Base-by-base conservation (phyloP, 2,888 invertebrate species). In the Diarsia rubi region DNA sequence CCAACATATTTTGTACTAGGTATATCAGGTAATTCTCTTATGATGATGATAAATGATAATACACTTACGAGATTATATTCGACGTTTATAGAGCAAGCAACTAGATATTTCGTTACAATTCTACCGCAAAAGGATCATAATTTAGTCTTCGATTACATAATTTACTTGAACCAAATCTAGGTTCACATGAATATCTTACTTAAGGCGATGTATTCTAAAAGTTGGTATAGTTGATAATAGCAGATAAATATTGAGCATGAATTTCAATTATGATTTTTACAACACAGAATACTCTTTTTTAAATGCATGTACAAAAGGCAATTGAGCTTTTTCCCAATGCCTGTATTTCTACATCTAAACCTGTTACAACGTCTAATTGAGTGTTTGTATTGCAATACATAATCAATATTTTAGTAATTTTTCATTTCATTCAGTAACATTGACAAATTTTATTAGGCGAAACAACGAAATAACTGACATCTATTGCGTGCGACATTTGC, bases 141-240 rank as follows among this genome's bases (percentile, higher is more conserved):
- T 45, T 62, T 66, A 37, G 49, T 24, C 49, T 79, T 37, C 37
- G 37, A 37, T 37, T 83, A 83, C 42, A 52, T 78, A 83, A 83
- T 73, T 76, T 8, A 27, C 45, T 57, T 66, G 44, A 77, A 45
- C 69, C 9, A 68, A 52, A 68, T 66, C 59, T 64, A 63, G 64
- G 14, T 66, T 31, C 11, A 54, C n/a, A 24, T 60, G 31, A 42
- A 65, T 71, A 47, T 60, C 19, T 47, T 31, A 57, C 19, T 47
- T 31, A 57, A 66, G 24, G 8, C 12, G 65, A n/a, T 16, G 16
- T n/a, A 66, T 45, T 66, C 16, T 24, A 4, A 45, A 19, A 9
- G 27, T 27, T 44, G 27, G 19, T 8, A 8, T 27, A 5, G 45
- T 31, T 19, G 12, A 2, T 21, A 37, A 37, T 21, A 37, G 24